These are phyloP conservation scores for Hydractinia echinata DNA, from an alignment of 30 jellyfish, hydroid and myxozoan species.

Conservation along the genomic window DNA sequence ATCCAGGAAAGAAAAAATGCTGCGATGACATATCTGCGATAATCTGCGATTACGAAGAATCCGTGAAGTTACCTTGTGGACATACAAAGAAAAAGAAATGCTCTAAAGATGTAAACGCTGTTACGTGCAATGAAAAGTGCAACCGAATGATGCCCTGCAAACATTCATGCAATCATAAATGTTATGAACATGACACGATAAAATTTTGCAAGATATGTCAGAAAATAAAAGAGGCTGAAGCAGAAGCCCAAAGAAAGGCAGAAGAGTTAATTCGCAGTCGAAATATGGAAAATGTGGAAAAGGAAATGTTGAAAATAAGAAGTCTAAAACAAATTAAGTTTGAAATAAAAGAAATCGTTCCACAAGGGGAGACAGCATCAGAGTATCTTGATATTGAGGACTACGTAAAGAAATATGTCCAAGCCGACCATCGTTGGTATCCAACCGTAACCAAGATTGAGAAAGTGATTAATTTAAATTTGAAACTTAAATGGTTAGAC, in stretches of 20 bases:
- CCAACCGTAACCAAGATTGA: constrained; percentile 59
- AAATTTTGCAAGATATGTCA: constrained; percentile 24
- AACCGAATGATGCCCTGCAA: not conserved
- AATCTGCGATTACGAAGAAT: constrained; percentile 14
- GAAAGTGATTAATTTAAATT: constrained; percentile 42
- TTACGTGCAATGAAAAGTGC: constrained; percentile 36
- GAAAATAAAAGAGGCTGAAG: constrained; percentile 12
- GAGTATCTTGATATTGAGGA: constrained; percentile 48
- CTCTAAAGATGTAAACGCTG: constrained; percentile 24
- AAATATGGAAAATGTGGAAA: not conserved
- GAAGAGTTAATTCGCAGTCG: constrained; percentile 17
- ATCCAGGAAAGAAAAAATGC: constrained; percentile 35
- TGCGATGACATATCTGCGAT: not conserved
- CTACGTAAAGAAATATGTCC: constrained; percentile 43
- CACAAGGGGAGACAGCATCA: constrained; percentile 40
- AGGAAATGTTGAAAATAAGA: constrained; percentile 15
- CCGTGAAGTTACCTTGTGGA: constrained; percentile 20
- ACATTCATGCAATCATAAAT: constrained; percentile 34
- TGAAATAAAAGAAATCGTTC: constrained; percentile 11
- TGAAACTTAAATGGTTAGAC: constrained; percentile 38
- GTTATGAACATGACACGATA: constrained; percentile 23
- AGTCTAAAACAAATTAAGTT: not conserved
- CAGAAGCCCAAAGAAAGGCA: constrained; percentile 9
- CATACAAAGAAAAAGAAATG: constrained; percentile 36
- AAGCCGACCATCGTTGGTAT: constrained; percentile 53